phyloP scores from a whole-genome alignment of 2,797 vertebrate species.

The Typhlichthys subterraneus region DNA sequence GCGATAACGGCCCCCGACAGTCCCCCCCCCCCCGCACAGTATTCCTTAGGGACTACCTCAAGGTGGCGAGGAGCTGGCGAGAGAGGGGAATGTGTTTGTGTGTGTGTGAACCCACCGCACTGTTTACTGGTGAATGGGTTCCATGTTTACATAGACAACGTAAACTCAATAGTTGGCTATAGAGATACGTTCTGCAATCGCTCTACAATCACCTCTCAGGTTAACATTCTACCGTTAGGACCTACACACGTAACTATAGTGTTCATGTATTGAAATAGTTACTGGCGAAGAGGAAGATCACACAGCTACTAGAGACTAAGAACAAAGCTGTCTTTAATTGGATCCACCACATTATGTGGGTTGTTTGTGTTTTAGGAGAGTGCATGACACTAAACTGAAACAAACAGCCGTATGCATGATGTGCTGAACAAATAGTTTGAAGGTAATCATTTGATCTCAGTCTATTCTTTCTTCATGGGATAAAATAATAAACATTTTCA shows the following conservation, averaged over 20 bases:
- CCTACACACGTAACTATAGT: slow-evolving; percentile 29
- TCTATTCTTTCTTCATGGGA: too few relatives aligned
- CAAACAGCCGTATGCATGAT: background rate
- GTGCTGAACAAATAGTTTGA: background rate
- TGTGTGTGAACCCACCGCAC: slow-evolving; percentile 24
- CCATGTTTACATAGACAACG: slow-evolving; percentile 27
- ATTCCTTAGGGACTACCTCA: slow-evolving; percentile 37
- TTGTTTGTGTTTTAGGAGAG: too few relatives aligned
- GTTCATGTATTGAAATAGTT: slow-evolving; percentile 33
- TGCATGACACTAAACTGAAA: background rate
- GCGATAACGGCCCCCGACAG: slow-evolving; percentile 58
- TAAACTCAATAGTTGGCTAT: too few relatives aligned
- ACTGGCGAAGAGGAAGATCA: slow-evolving; percentile 1
- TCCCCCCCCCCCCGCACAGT: slow-evolving; percentile 43
- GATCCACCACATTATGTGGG: background rate
- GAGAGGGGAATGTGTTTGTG: too few relatives aligned
- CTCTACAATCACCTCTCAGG: slow-evolving; percentile 28
- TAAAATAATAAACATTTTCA: too few relatives aligned
- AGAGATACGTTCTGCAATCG: slow-evolving; percentile 10
- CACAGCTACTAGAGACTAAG: slow-evolving; percentile 1
- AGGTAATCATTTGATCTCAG: too few relatives aligned
- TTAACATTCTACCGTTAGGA: slow-evolving; percentile 33
- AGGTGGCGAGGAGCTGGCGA: slow-evolving; percentile 1
- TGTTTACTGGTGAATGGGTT: slow-evolving; percentile 23
- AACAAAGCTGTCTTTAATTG: slow-evolving; percentile 35